Conservation (phyloP, 2,797 vertebrate genomes). For the Cephalopachus bancanus region DNA sequence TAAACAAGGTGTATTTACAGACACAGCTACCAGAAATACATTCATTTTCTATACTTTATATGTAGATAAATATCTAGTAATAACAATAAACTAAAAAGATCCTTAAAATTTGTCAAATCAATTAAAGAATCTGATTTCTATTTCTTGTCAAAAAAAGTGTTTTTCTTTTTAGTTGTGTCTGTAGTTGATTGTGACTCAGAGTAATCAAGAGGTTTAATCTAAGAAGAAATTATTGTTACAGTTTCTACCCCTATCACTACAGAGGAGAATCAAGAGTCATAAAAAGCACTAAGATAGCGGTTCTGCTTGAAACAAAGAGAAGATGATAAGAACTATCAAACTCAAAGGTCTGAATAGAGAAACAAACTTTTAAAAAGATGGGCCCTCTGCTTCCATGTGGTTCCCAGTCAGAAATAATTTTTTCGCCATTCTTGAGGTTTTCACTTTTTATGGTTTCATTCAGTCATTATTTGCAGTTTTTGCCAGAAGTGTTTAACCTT, state of each 20-base stretch:
- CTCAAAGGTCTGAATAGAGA: not conserved
- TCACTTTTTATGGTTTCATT: slow-evolving; percentile 76
- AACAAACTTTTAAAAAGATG: slow-evolving; percentile 43
- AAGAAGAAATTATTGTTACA: not conserved
- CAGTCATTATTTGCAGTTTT: slow-evolving; percentile 61
- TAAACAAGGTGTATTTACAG: slow-evolving; percentile 4
- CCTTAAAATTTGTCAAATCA: slow-evolving; percentile 18
- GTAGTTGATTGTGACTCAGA: not conserved
- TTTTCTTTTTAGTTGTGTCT: not conserved
- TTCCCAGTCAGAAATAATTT: slow-evolving; percentile 55
- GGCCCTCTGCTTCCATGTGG: not conserved
- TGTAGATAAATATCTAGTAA: not conserved
- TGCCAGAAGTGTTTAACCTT: slow-evolving; percentile 75
- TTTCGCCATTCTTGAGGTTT: slow-evolving; percentile 50
- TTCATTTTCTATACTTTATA: not conserved
- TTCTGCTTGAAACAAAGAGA: slow-evolving; percentile 43
- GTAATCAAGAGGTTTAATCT: slow-evolving; percentile 17
- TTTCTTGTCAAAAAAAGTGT: not conserved
- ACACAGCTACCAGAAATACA: not conserved
- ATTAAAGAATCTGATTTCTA: not conserved
- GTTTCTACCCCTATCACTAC: not conserved
- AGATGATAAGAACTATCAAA: slow-evolving; percentile 12
- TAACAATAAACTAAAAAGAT: not conserved
- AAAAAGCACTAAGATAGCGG: not conserved
- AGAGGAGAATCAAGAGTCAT: slow-evolving; percentile 2